Evolutionary conservation across 2,888 invertebrate species (phyloP).

Genomic region (Acrobasis consociella): DNA sequence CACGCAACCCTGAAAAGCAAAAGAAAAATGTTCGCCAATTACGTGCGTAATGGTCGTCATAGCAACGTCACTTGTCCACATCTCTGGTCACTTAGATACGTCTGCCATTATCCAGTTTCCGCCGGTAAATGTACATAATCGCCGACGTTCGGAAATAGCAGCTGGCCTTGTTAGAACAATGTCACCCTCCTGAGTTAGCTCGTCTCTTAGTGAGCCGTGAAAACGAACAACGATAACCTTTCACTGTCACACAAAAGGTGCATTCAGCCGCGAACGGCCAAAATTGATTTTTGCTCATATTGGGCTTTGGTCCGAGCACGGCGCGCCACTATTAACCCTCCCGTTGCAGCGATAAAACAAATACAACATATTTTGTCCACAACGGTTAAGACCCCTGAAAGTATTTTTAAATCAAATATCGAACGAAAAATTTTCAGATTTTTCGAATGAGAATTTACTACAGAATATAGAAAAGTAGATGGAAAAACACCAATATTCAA

Average conservation of each 20-base stretch:
- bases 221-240: slow-evolving; percentile 77
- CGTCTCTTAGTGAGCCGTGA: slow-evolving; percentile 64
- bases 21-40: slow-evolving; percentile 2
- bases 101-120: slow-evolving; percentile 27
- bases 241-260: slow-evolving; percentile 70
- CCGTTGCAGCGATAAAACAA: slow-evolving; percentile 30
- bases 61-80: slow-evolving; percentile 20
- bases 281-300: slow-evolving; percentile 76
- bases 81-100: slow-evolving; percentile 26
- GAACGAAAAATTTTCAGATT: slow-evolving; percentile 3
- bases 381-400: slow-evolving; percentile 16
- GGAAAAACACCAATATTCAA: slow-evolving; percentile 24
- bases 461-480: too few relatives aligned
- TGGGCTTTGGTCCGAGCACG: slow-evolving; percentile 42
- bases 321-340: slow-evolving; percentile 31
- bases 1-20: background rate
- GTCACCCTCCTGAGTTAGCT: slow-evolving; percentile 49
- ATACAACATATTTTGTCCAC: slow-evolving; percentile 28
- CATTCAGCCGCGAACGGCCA: slow-evolving; percentile 68
- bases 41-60: background rate
- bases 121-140: slow-evolving; percentile 35
- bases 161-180: slow-evolving; percentile 59
- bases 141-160: slow-evolving; percentile 46
- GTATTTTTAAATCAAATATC: slow-evolving; percentile 1
- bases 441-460: background rate